phyloP scores from a whole-genome alignment of 2,888 invertebrate genomes.

The Apamea epomidion region DNA sequence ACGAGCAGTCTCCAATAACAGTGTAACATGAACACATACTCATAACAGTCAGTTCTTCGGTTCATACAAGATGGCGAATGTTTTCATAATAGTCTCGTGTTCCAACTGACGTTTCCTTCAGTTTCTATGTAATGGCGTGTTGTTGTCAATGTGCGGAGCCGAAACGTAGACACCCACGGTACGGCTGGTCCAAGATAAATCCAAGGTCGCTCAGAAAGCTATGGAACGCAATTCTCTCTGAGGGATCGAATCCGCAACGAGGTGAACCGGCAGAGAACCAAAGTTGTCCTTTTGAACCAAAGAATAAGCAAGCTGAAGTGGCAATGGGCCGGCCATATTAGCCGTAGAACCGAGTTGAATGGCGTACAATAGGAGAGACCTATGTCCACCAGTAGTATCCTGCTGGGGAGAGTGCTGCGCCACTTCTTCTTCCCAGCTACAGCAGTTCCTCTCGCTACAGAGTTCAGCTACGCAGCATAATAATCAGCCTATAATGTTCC shows the following conservation, averaged over 20 bases:
- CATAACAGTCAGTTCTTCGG: conserved; percentile 27
- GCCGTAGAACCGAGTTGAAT: not conserved
- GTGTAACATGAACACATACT: not conserved
- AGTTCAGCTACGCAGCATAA: no score
- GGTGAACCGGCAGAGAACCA: not conserved
- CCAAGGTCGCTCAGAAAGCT: not conserved
- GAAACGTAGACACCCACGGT: not conserved
- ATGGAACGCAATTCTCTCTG: not conserved
- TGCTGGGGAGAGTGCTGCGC: not conserved
- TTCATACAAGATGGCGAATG: conserved; percentile 35
- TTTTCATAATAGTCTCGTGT: conserved; percentile 39
- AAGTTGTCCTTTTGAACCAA: no score
- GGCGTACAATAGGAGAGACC: not conserved
- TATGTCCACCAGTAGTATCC: not conserved
- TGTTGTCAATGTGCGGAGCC: not conserved
- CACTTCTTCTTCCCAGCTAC: not conserved
- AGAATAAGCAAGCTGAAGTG: not conserved
- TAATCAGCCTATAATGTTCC: no score
- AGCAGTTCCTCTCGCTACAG: not conserved
- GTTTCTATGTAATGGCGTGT: conserved; percentile 13
- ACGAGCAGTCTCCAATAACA: conserved; percentile 18
- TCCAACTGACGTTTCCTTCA: conserved; percentile 31
- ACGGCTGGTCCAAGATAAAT: not conserved
- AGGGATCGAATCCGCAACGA: not conserved
- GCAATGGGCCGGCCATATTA: not conserved